A percentile compares a stretch with the other conserved stretches of the same genome.
phyloP scores from a whole-genome alignment of 2,113 vertebrate genomes.

The Pyrgilauda ruficollis region DNA sequence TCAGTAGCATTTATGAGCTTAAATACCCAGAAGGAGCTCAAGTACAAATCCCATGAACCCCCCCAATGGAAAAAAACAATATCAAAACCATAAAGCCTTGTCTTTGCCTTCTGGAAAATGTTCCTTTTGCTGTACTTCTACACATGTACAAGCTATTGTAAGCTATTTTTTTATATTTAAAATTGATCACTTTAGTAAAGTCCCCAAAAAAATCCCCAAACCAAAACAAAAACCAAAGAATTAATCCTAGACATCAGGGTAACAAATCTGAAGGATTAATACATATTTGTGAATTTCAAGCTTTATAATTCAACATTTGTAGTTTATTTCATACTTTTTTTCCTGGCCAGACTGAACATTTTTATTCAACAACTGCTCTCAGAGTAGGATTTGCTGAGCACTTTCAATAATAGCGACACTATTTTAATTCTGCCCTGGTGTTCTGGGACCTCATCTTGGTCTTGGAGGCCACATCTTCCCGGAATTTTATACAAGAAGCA shows the following conservation, averaged over 20 bases:
- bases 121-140: background rate
- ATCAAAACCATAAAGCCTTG: background rate
- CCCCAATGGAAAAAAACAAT: background rate
- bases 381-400: background rate
- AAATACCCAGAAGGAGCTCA: background rate
- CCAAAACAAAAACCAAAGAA: background rate
- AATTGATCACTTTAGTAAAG: background rate
- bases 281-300: background rate
- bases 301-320: background rate
- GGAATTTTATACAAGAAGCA: conserved; percentile 24
- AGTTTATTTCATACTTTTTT: background rate
- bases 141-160: too few species aligned
- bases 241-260: background rate
- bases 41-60: background rate
- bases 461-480: conserved; percentile 2
- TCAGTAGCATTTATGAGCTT: background rate
- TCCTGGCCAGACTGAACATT: background rate
- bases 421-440: conserved; percentile 19
- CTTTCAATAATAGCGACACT: background rate
- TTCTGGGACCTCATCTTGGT: background rate
- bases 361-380: background rate
- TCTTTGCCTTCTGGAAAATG: background rate
- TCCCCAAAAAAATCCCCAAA: background rate
- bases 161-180: background rate
- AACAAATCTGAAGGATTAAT: background rate